phyloP scores from a whole-genome alignment of 1,140 invertebrate species.

The Drosophila nigrodunni region DNA sequence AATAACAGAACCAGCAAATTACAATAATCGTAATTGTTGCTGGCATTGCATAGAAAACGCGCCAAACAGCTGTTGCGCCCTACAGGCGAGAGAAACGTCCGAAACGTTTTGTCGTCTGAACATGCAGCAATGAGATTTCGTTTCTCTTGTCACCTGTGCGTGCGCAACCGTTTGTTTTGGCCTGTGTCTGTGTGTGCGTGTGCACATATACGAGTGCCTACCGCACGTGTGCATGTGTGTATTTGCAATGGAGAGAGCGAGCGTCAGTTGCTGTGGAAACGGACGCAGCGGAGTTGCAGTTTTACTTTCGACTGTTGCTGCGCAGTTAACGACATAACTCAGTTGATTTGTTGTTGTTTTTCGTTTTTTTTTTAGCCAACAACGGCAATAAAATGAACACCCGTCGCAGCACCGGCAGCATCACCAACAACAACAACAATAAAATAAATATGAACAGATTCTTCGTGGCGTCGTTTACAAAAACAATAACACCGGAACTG shows the following conservation, averaged over 20 bases:
- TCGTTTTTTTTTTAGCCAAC: background rate
- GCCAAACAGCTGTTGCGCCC: slow-evolving; percentile 66
- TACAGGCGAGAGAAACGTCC: slow-evolving; percentile 48
- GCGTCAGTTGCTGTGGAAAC: slow-evolving; percentile 49
- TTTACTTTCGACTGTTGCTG: slow-evolving; percentile 30
- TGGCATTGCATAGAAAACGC: slow-evolving; percentile 35
- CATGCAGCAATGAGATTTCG: slow-evolving; percentile 19
- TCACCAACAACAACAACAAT: slow-evolving; percentile 14
- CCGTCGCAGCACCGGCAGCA: slow-evolving; percentile 50
- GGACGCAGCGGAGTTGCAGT: slow-evolving; percentile 32
- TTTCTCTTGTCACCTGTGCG: slow-evolving; percentile 43
- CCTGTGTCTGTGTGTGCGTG: background rate
- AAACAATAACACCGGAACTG: slow-evolving; percentile 50
- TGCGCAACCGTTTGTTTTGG: slow-evolving; percentile 22
- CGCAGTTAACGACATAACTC: slow-evolving; percentile 33
- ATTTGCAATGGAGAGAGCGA: slow-evolving; percentile 25
- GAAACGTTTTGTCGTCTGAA: slow-evolving; percentile 11
- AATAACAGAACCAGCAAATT: slow-evolving; percentile 5
- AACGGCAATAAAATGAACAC: slow-evolving; percentile 44
- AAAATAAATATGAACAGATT: slow-evolving; percentile 15
- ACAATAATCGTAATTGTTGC: slow-evolving; percentile 34
- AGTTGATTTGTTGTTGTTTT: slow-evolving; percentile 23
- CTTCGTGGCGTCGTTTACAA: slow-evolving; percentile 24
- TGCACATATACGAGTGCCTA: background rate
- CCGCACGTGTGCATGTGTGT: background rate